These are phyloP conservation scores for Machimus atricapillus DNA, from an alignment of 2,888 invertebrate genomes.

Conservation along the genomic window DNA sequence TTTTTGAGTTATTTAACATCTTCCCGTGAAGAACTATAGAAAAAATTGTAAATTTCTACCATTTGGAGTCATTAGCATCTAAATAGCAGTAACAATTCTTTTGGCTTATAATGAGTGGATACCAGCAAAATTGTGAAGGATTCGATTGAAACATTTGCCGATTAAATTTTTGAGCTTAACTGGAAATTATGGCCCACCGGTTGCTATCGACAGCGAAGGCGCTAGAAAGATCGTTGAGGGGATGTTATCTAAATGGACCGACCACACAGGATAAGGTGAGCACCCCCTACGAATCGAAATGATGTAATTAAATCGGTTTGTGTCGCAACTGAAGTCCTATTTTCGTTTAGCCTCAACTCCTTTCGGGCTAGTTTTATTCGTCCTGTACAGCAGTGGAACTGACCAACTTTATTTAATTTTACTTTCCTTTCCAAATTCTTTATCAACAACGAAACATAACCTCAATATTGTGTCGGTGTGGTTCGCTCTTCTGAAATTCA, in stretches of 20 bases:
- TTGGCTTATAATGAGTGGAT: not conserved
- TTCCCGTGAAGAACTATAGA: not conserved
- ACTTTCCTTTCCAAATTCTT: not conserved
- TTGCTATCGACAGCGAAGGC: slow-evolving; percentile 18
- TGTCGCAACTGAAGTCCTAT: not conserved
- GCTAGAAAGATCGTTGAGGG: not conserved
- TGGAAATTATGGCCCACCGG: slow-evolving; percentile 21
- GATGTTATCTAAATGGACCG: not conserved
- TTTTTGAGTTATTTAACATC: not conserved
- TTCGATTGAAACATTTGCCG: not conserved
- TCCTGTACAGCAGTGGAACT: not conserved
- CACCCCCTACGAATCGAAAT: not conserved
- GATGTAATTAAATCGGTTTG: not conserved
- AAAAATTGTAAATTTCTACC: not conserved
- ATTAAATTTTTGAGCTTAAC: not conserved
- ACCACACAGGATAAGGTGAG: not conserved
- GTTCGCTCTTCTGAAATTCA: not conserved
- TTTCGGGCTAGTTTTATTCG: not conserved
- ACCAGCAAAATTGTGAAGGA: not conserved
- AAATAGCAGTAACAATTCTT: not conserved
- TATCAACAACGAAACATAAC: not conserved
- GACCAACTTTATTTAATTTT: not conserved
- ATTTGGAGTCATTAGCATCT: not conserved
- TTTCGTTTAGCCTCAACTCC: not conserved
- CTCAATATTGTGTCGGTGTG: not conserved